Evolutionary conservation across 2,113 vertebrate genomes (phyloP), one percentile per base, ranked within the genome.

Genomic region (Murina feae): DNA sequence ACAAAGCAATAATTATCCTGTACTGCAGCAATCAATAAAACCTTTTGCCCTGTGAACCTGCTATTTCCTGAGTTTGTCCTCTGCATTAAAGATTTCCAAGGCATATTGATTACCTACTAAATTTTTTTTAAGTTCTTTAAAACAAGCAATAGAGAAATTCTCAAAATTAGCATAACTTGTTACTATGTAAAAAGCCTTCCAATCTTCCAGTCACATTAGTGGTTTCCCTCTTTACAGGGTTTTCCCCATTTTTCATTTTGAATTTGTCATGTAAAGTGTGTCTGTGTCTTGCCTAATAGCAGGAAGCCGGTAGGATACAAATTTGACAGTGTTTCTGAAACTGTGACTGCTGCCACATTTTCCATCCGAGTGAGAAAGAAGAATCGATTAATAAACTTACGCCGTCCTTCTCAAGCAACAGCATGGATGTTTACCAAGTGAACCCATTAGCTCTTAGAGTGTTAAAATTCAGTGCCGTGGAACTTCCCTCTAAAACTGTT

Each of bases 31-130:
- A 95, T 97, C 76, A 51, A 86, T 96, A 96, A 97, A 93, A 97
- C 95, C 97, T 97, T 97, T 97, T 95, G 97, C 83, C 94, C 93
- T 39, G 7, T 95, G 97, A 98, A 95, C 93, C 90, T 97, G 85
- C 82, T 93, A 93, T 97, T 97, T 95, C 97, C 92, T 97, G 94
- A 96, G 97, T 98, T 92, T 96, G 94, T 97, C 97, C 96, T 96
- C 11, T 0, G 84, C 51, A 71, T 51, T 75, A 74, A 58, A 94
- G 91, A 95, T 95, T 49, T 96, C 76, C 91, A 92, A 87, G 74
- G 71, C 89, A 21, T 55, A 42, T 11, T 93, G 97, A 98, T 96
- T 97, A 97, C 71, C 94, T 91, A 94, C 92, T 97, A 96, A 4
- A 14, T 94, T 95, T 96, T n/a, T 90, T 92, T 93, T 96, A 28